Conservation (phyloP, 2,797 vertebrate species). For the Sternotherus odoratus region DNA sequence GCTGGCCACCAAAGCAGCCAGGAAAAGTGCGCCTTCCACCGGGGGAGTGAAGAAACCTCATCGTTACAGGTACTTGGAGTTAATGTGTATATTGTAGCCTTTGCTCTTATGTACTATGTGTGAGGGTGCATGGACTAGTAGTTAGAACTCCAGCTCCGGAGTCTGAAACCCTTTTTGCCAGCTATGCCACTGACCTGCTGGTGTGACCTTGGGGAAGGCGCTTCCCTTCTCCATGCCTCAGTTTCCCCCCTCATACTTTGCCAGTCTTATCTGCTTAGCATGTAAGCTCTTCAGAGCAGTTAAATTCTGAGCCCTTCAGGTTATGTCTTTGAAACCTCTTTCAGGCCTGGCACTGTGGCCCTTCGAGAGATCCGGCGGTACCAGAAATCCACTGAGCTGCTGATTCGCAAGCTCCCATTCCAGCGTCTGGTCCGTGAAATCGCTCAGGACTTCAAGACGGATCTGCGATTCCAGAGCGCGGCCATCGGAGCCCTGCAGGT, state of each 20-base stretch:
- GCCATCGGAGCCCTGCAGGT: conserved; percentile 69
- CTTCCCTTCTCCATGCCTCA: not conserved
- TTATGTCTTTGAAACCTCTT: not conserved
- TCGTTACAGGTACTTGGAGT: conserved; percentile 84
- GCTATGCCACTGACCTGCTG: not conserved
- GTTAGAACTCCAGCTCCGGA: not conserved
- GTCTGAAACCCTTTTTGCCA: not conserved
- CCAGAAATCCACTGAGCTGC: conserved; percentile 87
- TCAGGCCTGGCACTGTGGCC: conserved; percentile 87
- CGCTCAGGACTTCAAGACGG: conserved; percentile 88
- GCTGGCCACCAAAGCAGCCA: conserved; percentile 89
- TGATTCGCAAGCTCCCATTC: conserved; percentile 80
- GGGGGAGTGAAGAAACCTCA: conserved; percentile 91
- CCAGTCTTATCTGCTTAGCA: not conserved
- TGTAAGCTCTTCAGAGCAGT: not conserved
- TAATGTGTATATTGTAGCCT: not conserved
- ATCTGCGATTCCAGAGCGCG: conserved; percentile 87
- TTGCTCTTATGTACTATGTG: not conserved
- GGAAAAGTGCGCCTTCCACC: conserved; percentile 89
- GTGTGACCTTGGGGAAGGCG: not conserved
- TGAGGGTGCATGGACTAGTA: not conserved
- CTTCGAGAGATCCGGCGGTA: conserved; percentile 87
- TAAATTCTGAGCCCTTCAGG: not conserved
- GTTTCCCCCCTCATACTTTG: not conserved
- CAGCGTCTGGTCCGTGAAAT: conserved; percentile 83